A percentile compares a stretch with the other conserved stretches of the same genome.
Conservation (phyloP, 1,140 invertebrate genomes). For the Saxidomus purpurata region DNA sequence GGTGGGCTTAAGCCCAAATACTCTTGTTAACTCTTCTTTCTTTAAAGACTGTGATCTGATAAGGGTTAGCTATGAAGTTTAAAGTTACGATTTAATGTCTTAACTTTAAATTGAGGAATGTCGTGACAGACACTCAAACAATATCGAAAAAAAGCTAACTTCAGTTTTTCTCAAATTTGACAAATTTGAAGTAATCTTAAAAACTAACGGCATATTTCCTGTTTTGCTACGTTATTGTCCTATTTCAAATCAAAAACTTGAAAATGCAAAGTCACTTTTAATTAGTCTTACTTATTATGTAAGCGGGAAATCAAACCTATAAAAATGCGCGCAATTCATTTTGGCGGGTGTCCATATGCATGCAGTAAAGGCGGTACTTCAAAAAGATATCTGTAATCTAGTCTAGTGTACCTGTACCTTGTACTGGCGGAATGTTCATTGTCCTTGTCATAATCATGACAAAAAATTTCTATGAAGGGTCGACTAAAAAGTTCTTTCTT, state of each 20-base stretch:
- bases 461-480: background rate
- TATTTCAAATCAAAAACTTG: background rate
- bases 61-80: conserved; percentile 1
- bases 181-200: background rate
- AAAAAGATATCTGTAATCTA: background rate
- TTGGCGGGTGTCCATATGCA: background rate
- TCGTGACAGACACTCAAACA: conserved; percentile 18
- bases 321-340: background rate
- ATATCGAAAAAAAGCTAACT: background rate
- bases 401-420: background rate
- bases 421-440: background rate
- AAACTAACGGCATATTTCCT: background rate
- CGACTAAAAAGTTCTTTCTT: background rate
- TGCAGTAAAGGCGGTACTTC: background rate
- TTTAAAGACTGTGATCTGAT: background rate
- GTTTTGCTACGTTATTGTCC: background rate
- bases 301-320: background rate
- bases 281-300: background rate
- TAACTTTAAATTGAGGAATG: conserved; percentile 8
- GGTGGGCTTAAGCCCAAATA: conserved; percentile 13
- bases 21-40: background rate
- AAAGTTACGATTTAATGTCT: conserved; percentile 34
- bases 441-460: background rate
- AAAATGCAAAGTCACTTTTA: background rate
- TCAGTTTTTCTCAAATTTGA: background rate